A percentile compares a stretch with the other conserved stretches of the same genome.
phyloP scores from a whole-genome alignment of 2,113 vertebrate species.

The Narcine bancroftii region DNA sequence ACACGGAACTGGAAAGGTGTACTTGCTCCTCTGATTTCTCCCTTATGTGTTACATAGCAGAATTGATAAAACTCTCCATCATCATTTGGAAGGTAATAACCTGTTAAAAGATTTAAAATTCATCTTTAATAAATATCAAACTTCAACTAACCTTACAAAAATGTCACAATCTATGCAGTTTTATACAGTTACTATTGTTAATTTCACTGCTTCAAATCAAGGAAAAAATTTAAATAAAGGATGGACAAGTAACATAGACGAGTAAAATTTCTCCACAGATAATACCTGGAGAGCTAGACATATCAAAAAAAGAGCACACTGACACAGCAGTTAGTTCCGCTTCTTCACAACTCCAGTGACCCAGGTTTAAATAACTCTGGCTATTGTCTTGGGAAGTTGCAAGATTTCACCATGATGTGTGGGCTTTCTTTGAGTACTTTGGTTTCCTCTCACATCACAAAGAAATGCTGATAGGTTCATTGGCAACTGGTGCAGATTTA shows the following conservation, averaged over 20 bases:
- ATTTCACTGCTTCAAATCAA: background rate
- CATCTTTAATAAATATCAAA: conserved; percentile 37
- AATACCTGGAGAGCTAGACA: background rate
- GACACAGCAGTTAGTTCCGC: too few species aligned
- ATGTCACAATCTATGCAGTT: background rate
- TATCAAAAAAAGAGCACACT: background rate
- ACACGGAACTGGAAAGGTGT: conserved; percentile 95
- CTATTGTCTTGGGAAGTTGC: too few species aligned
- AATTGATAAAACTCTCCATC: conserved; percentile 98
- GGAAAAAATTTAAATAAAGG: conserved; percentile 1
- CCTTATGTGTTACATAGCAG: conserved; percentile 94
- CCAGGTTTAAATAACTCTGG: too few species aligned
- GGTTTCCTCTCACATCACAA: too few species aligned
- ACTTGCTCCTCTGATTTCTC: conserved; percentile 95
- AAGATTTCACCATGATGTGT: too few species aligned
- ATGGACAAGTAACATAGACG: background rate
- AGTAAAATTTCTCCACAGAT: background rate
- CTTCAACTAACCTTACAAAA: conserved; percentile 39
- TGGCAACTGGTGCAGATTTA: too few species aligned
- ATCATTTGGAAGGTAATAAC: conserved; percentile 93
- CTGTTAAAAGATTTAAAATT: conserved; percentile 49
- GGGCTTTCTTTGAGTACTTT: too few species aligned
- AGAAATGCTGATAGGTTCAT: too few species aligned
- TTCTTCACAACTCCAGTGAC: too few species aligned
- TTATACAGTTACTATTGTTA: conserved; percentile 19